Percentiles rank a stretch among this genome's conserved stretches.
These are phyloP conservation scores for Acridotheres tristis DNA, from an alignment of 2,797 vertebrate genomes.

Conservation along the genomic window DNA sequence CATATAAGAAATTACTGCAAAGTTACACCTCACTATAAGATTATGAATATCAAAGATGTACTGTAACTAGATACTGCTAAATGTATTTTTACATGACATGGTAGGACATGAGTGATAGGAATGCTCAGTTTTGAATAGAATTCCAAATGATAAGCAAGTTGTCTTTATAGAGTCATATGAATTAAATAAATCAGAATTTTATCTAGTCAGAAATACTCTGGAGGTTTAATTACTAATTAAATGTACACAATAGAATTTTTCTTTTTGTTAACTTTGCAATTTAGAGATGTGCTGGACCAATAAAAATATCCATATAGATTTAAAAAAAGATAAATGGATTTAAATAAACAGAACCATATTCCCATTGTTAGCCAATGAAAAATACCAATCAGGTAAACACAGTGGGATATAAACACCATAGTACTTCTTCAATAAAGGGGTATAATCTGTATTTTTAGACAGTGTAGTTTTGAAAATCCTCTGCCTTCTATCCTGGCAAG, in stretches of 20 bases:
- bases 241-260: not conserved
- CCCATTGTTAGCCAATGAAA: not conserved
- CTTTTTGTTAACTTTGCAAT: not conserved
- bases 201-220: not conserved
- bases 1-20: not conserved
- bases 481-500: not conserved
- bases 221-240: not conserved
- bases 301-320: not conserved
- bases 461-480: not conserved
- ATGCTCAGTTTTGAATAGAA: not conserved
- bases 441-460: not conserved
- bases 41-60: not conserved
- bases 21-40: not conserved
- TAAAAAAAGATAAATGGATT: not conserved
- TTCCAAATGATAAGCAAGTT: not conserved
- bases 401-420: not conserved
- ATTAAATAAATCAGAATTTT: not conserved
- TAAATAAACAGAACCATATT: not conserved
- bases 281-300: not conserved
- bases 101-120: not conserved
- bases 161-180: not conserved
- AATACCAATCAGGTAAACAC: not conserved
- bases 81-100: not conserved
- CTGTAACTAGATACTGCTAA: not conserved
- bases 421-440: not conserved